A percentile compares a stretch with the other conserved stretches of the same genome.
Conservation (phyloP, 2,888 invertebrate species). For the Nemotelus nigrinus region DNA sequence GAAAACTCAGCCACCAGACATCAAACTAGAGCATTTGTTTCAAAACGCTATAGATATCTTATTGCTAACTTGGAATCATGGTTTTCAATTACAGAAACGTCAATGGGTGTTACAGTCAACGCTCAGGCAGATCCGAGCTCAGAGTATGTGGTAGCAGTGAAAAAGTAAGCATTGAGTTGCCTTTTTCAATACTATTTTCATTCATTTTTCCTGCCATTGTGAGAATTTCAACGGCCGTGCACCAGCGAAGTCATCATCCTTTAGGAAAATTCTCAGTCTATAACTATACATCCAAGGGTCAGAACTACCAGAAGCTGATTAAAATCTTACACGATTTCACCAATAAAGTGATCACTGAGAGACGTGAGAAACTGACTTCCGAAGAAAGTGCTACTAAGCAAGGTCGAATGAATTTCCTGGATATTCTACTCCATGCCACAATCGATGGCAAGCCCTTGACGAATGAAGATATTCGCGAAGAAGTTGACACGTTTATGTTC, state of each 20-base stretch:
- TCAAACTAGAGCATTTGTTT: too few species aligned
- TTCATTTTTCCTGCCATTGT: not conserved
- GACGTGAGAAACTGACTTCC: conserved; percentile 6
- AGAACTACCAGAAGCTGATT: not conserved
- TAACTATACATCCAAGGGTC: conserved; percentile 6
- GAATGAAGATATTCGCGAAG: conserved; percentile 39
- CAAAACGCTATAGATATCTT: too few species aligned
- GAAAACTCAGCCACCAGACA: too few species aligned
- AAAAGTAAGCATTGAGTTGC: conserved; percentile 1
- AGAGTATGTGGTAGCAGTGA: conserved; percentile 36
- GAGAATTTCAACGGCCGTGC: not conserved
- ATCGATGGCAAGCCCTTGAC: conserved; percentile 26
- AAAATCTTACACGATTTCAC: conserved; percentile 38
- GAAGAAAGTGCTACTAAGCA: conserved; percentile 40
- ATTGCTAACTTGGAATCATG: too few species aligned
- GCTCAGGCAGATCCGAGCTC: conserved; percentile 37
- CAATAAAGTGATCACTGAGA: conserved; percentile 22
- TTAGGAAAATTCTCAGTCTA: not conserved
- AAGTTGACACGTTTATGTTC: conserved; percentile 44
- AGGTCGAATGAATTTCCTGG: conserved; percentile 46
- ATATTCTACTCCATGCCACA: conserved; percentile 29
- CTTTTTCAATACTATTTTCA: not conserved
- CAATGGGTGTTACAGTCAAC: conserved; percentile 41
- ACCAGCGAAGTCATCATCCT: conserved; percentile 1
- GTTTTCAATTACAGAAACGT: conserved; percentile 15